Evolutionary conservation across 2,888 invertebrate species (phyloP), one percentile per base, ranked within the genome.

Genomic region (Odontomyia ornata): DNA sequence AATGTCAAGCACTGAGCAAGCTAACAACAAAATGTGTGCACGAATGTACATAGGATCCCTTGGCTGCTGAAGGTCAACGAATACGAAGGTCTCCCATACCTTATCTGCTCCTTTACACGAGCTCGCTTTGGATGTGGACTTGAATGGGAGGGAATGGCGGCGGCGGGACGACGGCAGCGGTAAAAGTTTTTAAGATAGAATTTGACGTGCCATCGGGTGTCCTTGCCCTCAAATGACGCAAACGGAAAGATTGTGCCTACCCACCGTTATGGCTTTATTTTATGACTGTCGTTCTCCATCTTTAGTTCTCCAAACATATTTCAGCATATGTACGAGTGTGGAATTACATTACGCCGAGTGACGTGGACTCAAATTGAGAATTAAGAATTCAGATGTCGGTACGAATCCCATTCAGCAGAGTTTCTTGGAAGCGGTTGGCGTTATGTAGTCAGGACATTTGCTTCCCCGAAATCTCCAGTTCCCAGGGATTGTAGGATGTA

Each of bases 221-320:
- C 73, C 73, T 73, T 73, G 73, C 73, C 57, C 73, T 57, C 73
- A 57, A 73, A 57, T 73, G 73, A 73, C 73, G 73, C 73, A 73
- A 73, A 57, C 73, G 28, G 27, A 57, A 57, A 60, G 71, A 27
- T 71, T 52, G 52, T 15, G 52, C 69, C 69, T 69, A 71, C 56
- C 71, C 52, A 28, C 52, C 65, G 5, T 30, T 25, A 43, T 23
- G 23, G 7, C 56, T 28, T 69, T 23, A 69, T 69, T 25, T 52
- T 46, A 47, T 69, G 47, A 27, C n/a, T 36, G 43, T 18, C 30
- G 67, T 36, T 36, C 36, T 1, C 21, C 2, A 30, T 67, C 36
- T 15, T 67, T 25, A 23, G 25, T 64, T 64, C 28, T 27, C 4
- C 52, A 36, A 36, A 36, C 36, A 15, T 52, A 27, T 25, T 64